phyloP scores from a whole-genome alignment of 1,140 invertebrate species.

The Heliothis subflexa region DNA sequence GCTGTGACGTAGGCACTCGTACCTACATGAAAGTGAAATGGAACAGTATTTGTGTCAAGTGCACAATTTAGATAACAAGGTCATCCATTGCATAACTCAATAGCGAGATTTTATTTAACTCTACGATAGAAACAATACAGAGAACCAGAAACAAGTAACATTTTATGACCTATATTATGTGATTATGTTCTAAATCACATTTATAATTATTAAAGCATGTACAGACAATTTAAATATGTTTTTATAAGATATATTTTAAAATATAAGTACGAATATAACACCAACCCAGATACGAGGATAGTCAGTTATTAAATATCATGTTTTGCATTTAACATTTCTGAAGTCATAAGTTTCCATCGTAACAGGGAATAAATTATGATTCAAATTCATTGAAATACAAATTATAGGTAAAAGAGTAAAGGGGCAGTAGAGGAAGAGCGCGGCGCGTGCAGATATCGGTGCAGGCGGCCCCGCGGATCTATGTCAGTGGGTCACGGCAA shows the following conservation, averaged over 20 bases:
- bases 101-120: constrained; percentile 59
- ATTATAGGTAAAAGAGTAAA: constrained; percentile 58
- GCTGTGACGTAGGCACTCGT: constrained; percentile 60
- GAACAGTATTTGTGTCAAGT: constrained; percentile 85
- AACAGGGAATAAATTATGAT: constrained; percentile 21
- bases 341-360: constrained; percentile 9
- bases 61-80: constrained; percentile 86
- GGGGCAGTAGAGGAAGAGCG: constrained; percentile 77
- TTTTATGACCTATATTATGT: no score
- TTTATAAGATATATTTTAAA: no score
- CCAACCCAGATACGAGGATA: background rate
- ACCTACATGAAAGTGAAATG: constrained; percentile 84
- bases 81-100: constrained; percentile 81
- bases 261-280: no score
- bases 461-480: constrained; percentile 85
- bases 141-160: background rate
- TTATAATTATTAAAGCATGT: no score
- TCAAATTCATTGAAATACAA: constrained; percentile 46
- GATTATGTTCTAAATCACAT: no score
- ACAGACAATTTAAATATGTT: no score
- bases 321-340: constrained; percentile 1
- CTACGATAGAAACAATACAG: constrained; percentile 46
- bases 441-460: constrained; percentile 84
- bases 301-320: background rate
- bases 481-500: constrained; percentile 86